phyloP scores from a whole-genome alignment of 2,797 vertebrate species.

The Crocodylus rhombifer region DNA sequence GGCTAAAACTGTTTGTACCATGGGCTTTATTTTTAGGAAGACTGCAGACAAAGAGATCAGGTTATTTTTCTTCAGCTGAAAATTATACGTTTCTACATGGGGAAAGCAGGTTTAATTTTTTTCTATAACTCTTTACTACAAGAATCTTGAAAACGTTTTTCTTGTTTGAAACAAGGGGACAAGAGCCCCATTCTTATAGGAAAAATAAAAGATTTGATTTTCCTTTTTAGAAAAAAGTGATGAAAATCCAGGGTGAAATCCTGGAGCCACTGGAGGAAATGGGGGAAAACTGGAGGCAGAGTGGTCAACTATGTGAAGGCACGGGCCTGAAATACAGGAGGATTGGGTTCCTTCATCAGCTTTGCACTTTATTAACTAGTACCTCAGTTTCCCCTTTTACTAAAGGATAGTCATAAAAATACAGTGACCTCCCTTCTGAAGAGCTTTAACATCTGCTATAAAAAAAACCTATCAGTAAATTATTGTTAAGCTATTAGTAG shows the following conservation, averaged over 20 bases:
- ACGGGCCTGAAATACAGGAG: not conserved
- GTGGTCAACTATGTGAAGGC: too few species aligned
- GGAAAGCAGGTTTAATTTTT: not conserved
- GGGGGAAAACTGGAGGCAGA: not conserved
- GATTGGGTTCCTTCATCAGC: fast-evolving
- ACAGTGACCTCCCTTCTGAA: not conserved
- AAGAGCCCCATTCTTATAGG: not conserved
- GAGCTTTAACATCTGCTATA: not conserved
- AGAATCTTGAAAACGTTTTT: not conserved
- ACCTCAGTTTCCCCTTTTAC: not conserved
- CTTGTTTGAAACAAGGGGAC: not conserved
- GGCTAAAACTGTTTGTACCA: slow-evolving; percentile 36
- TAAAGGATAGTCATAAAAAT: not conserved
- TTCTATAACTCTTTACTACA: not conserved
- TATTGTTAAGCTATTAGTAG: not conserved
- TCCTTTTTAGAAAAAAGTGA: not conserved
- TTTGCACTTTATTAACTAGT: not conserved
- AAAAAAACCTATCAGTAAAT: not conserved
- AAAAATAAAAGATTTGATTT: not conserved
- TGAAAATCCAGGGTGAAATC: not conserved
- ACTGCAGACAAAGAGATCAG: not conserved
- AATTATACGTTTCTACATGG: slow-evolving; percentile 8
- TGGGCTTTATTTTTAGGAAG: slow-evolving; percentile 40
- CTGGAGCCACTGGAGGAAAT: not conserved
- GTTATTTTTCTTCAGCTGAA: slow-evolving; percentile 6